Percentiles rank a stretch among this genome's conserved stretches.
Evolutionary conservation across 1,140 invertebrate species (phyloP).

Genomic region (Rhagoletis pomonella): DNA sequence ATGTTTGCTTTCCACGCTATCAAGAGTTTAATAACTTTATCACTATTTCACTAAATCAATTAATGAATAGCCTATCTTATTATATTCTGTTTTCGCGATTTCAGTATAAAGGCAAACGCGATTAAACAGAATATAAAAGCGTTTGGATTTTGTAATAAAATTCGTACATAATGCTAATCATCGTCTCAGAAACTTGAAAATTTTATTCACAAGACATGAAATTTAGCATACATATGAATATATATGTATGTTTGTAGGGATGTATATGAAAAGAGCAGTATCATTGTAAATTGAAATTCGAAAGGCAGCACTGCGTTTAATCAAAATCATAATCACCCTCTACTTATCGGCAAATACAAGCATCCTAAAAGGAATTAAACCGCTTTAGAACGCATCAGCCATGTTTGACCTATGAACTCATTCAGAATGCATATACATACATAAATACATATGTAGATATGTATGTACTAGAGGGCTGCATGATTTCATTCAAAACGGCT

Average conservation of each 20-base stretch:
- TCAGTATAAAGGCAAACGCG: too few species aligned
- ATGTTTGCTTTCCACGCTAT: too few species aligned
- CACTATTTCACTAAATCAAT: too few species aligned
- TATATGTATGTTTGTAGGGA: background rate
- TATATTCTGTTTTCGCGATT: too few species aligned
- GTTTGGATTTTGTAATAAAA: too few species aligned
- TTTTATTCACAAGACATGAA: background rate
- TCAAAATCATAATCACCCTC: constrained; percentile 8
- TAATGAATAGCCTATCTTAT: too few species aligned
- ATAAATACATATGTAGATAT: background rate
- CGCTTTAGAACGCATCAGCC: background rate
- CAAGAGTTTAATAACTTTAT: too few species aligned
- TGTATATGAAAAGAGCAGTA: background rate
- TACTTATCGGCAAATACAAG: background rate
- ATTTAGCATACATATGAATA: background rate
- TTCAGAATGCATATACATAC: background rate
- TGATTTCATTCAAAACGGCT: too few species aligned
- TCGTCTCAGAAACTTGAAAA: background rate
- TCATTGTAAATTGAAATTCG: background rate
- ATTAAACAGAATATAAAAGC: too few species aligned
- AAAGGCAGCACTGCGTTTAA: background rate
- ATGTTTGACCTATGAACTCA: background rate
- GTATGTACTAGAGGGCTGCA: too few species aligned
- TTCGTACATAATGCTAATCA: too few species aligned
- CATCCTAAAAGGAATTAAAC: background rate